Base-by-base conservation (phyloP, 2,888 invertebrate species). In the Xestobium rufovillosum region DNA sequence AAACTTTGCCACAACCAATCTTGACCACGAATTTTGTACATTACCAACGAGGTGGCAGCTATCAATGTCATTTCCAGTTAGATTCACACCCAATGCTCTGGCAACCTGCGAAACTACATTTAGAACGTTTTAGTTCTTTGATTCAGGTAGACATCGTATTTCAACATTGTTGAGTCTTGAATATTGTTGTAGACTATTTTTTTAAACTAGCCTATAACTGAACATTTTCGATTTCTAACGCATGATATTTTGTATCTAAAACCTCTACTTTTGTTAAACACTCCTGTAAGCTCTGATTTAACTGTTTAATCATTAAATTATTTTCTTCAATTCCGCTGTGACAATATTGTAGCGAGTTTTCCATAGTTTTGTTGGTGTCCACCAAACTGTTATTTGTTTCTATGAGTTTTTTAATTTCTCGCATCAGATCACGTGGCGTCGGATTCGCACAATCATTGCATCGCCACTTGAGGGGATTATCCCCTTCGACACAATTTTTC, bases 201-300 rank as follows among this genome's bases (percentile, higher is more conserved):
- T n/a, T 19, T 19, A 19, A n/a, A 6, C n/a, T n/a, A n/a, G 23
- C 6, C n/a, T 19, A 8, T 19, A 19, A n/a, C 23, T 19, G 6
- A n/a, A 8, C n/a, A n/a, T 19, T 19, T 19, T 19, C 23, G 6
- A n/a, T 8, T n/a, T 19, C 6, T n/a, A 19, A 19, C 6, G 23
- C 23, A 19, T 6, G n/a, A 19, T n/a, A 19, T 19, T n/a, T 19
- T 6, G 6, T n/a, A 19, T 19, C 23, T 8, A 19, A n/a, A n/a
- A 8, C 23, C n/a, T n/a, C 23, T n/a, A 19, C 23, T 19, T 19
- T 19, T 19, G 6, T 19, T 19, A n/a, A 19, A 19, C 23, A 19
- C n/a, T 19, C 23, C 23, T 6, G 6, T n/a, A 19, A n/a, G 6
- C n/a, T 19, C 6, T 6, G 6, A 19, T 19, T n/a, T n/a, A 19